Evolutionary conservation across 1,140 invertebrate genomes (phyloP).

Genomic region (Augochlora pura): DNA sequence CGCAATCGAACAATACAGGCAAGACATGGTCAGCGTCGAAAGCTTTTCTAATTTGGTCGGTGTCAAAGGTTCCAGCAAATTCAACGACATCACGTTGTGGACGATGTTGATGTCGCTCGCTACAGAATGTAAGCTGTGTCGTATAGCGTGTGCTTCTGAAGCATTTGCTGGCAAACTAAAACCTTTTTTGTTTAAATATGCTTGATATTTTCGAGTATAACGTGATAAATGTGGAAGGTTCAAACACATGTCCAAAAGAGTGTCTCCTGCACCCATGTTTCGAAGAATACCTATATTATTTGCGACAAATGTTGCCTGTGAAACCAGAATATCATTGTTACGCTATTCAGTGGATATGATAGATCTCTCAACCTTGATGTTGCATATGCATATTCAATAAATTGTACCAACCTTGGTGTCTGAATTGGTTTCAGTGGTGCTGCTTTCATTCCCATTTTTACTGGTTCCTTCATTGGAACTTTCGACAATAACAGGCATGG

Average conservation of each 20-base stretch:
- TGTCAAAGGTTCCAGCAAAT: constrained; percentile 92
- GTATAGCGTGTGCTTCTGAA: constrained; percentile 87
- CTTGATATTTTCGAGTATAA: constrained; percentile 87
- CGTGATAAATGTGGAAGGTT: constrained; percentile 88
- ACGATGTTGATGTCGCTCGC: constrained; percentile 92
- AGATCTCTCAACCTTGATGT: not conserved
- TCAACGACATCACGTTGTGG: constrained; percentile 90
- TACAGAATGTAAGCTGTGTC: constrained; percentile 87
- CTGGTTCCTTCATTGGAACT: constrained; percentile 58
- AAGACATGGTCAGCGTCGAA: constrained; percentile 87
- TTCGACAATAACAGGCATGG: constrained; percentile 59
- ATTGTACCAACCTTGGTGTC: constrained; percentile 71
- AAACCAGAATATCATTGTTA: constrained; percentile 39
- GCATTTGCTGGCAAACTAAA: constrained; percentile 86
- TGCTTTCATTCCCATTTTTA: constrained; percentile 65
- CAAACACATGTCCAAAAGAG: constrained; percentile 89
- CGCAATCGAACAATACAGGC: constrained; percentile 88
- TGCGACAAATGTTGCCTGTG: constrained; percentile 79
- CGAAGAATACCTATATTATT: constrained; percentile 83
- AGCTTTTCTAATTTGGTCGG: constrained; percentile 89
- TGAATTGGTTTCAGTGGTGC: constrained; percentile 62
- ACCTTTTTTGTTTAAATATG: constrained; percentile 84
- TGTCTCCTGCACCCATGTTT: constrained; percentile 88
- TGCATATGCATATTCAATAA: not conserved
- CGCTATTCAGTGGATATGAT: not conserved